These are phyloP conservation scores for Geotrypetes seraphini DNA, from an alignment of 2,797 vertebrate species.

Conservation along the genomic window DNA sequence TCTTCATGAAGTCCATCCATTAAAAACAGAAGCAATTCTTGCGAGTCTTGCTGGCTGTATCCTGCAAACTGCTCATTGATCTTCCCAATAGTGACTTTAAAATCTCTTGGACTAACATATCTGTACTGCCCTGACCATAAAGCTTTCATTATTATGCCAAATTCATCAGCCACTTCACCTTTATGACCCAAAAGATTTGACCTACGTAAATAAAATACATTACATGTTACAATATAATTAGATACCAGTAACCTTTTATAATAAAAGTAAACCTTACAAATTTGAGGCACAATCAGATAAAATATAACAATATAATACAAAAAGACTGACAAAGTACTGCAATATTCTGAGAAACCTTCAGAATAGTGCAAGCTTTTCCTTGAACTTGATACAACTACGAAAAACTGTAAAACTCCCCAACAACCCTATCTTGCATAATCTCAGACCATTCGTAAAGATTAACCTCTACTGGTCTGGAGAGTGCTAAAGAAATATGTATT, in stretches of 20 bases:
- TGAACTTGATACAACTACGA: no score
- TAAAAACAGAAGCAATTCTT: constrained; percentile 90
- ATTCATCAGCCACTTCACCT: constrained; percentile 95
- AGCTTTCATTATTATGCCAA: constrained; percentile 92
- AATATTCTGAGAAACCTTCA: no score
- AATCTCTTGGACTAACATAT: constrained; percentile 88
- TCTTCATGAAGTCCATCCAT: constrained; percentile 98
- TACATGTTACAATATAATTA: no score
- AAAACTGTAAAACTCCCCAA: no score
- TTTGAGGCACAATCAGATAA: not conserved
- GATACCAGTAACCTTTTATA: not conserved
- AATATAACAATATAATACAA: no score
- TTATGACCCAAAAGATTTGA: constrained; percentile 90
- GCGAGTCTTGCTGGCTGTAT: constrained; percentile 92
- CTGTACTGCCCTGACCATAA: constrained; percentile 90
- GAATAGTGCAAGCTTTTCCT: no score
- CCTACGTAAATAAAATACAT: constrained; percentile 47
- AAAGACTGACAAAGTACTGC: no score
- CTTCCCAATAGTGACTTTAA: constrained; percentile 91
- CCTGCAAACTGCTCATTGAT: constrained; percentile 91
- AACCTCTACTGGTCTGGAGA: no score
- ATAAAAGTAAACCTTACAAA: not conserved
- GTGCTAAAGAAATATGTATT: no score
- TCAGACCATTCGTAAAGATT: no score
- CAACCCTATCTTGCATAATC: no score